phyloP scores from a whole-genome alignment of 2,888 invertebrate species.

The Carcina quercana region DNA sequence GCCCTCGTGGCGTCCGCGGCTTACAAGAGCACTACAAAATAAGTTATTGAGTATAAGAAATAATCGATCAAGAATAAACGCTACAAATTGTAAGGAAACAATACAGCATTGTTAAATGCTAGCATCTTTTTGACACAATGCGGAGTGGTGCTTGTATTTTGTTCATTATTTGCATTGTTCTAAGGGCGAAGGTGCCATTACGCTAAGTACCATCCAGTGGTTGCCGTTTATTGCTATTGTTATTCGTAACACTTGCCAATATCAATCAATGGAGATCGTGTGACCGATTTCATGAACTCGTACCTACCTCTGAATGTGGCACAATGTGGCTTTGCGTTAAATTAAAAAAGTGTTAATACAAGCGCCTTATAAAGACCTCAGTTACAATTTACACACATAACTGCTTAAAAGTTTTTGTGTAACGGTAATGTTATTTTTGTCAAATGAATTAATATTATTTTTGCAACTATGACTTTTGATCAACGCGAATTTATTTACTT shows the following conservation, averaged over 20 bases:
- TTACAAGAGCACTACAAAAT: constrained; percentile 37
- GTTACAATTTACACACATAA: no score
- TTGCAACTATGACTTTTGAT: no score
- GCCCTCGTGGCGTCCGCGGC: constrained; percentile 30
- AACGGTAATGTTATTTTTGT: no score
- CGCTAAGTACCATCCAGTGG: constrained; percentile 35
- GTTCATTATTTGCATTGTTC: constrained; percentile 61
- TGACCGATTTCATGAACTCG: no score
- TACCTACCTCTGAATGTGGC: no score
- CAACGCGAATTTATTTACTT: no score
- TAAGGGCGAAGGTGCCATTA: constrained; percentile 40
- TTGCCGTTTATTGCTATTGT: constrained; percentile 42
- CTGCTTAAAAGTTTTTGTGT: no score
- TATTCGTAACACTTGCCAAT: constrained; percentile 27
- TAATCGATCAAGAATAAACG: constrained; percentile 50
- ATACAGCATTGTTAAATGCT: constrained; percentile 45
- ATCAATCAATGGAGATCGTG: constrained; percentile 6
- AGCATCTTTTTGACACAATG: constrained; percentile 62
- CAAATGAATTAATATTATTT: no score
- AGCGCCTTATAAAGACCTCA: no score
- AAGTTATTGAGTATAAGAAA: constrained; percentile 35
- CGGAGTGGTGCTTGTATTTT: constrained; percentile 40
- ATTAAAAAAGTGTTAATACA: neutral
- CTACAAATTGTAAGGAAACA: constrained; percentile 67
- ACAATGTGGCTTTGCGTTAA: neutral